These are phyloP conservation scores for Euplexia lucipara DNA, from an alignment of 2,888 invertebrate genomes.

Conservation along the genomic window DNA sequence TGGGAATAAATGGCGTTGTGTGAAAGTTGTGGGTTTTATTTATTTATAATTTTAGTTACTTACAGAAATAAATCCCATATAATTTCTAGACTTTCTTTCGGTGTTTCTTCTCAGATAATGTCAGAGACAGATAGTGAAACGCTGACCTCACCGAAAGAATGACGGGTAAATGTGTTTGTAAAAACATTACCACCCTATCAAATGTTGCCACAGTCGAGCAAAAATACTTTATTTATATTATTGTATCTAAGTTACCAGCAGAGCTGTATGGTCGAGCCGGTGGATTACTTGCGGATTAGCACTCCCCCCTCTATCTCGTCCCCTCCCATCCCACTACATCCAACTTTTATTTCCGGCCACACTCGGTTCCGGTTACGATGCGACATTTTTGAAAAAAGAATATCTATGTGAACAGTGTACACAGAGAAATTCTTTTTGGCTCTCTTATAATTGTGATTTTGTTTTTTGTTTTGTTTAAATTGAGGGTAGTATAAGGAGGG, in stretches of 20 bases:
- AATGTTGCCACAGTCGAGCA: neutral
- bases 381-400: conserved; percentile 28
- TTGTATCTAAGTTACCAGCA: conserved; percentile 42
- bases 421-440: too few relatives aligned
- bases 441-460: conserved; percentile 7
- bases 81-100: too few relatives aligned
- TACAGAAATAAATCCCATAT: too few relatives aligned
- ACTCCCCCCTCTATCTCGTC: conserved; percentile 9
- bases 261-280: conserved; percentile 31
- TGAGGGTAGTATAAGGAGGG: neutral
- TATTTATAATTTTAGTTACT: too few relatives aligned
- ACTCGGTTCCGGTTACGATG: conserved; percentile 36
- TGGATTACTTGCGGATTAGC: conserved; percentile 56
- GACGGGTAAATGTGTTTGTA: too few relatives aligned
- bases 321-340: conserved; percentile 11
- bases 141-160: too few relatives aligned
- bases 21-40: too few relatives aligned
- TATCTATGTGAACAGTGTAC: neutral
- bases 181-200: too few relatives aligned
- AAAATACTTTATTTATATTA: conserved; percentile 28
- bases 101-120: too few relatives aligned
- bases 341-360: conserved; percentile 61
- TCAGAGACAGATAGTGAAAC: too few relatives aligned
- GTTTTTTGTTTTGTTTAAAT: neutral
- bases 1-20: too few relatives aligned